phyloP scores from a whole-genome alignment of 2,888 invertebrate species.

The Neocrepidodera transversa region DNA sequence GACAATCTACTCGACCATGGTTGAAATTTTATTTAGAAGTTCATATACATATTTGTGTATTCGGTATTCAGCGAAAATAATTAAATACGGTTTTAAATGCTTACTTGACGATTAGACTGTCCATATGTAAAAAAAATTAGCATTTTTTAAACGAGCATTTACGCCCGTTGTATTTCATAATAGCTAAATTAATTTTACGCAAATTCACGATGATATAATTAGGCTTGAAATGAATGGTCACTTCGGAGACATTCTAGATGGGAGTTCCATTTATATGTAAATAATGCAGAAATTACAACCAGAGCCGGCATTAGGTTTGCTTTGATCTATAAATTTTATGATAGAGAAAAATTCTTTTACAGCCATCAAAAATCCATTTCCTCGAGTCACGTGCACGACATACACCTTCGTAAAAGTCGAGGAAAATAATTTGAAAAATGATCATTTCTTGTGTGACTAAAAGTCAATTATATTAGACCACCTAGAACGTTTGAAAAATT shows the following conservation, averaged over 20 bases:
- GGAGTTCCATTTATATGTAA: slow-evolving; percentile 54
- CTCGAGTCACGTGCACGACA: not conserved
- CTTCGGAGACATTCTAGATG: slow-evolving; percentile 47
- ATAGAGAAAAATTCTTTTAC: too few relatives aligned
- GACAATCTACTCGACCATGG: too few relatives aligned
- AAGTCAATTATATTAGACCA: slow-evolving; percentile 12
- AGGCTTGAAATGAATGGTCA: slow-evolving; percentile 51
- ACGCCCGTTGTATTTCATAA: too few relatives aligned
- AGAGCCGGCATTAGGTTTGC: slow-evolving; percentile 1
- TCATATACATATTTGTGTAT: too few relatives aligned
- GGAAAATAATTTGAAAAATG: slow-evolving; percentile 7
- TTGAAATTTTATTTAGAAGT: too few relatives aligned
- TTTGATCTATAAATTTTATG: too few relatives aligned
- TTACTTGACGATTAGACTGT: too few relatives aligned
- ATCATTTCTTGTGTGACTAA: not conserved
- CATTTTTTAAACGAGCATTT: not conserved
- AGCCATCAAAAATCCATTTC: not conserved
- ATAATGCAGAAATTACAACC: slow-evolving; percentile 50
- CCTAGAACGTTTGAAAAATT: slow-evolving; percentile 16
- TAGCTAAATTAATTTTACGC: too few relatives aligned
- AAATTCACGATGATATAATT: slow-evolving; percentile 52
- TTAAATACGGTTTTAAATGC: too few relatives aligned
- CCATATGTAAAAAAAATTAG: too few relatives aligned
- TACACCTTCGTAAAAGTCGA: not conserved
- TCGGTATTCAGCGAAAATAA: too few relatives aligned